Conservation (phyloP, 2,888 invertebrate species). For the Ernsta delagoae region DNA sequence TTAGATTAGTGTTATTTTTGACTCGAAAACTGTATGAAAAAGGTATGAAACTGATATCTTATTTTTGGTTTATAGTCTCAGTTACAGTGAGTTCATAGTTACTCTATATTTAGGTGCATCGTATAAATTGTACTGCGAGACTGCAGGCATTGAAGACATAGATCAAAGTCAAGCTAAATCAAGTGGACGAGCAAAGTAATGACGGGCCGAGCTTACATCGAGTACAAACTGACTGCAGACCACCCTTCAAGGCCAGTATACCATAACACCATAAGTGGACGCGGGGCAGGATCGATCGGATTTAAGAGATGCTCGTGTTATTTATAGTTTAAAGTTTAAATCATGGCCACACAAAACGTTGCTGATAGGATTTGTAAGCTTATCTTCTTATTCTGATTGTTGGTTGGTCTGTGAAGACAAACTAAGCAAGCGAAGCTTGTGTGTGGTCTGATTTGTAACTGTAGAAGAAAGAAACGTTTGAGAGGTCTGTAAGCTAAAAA, state of each 20-base stretch:
- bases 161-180: slow-evolving; percentile 20
- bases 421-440: no score
- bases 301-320: slow-evolving; percentile 3
- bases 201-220: slow-evolving; percentile 6
- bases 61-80: no score
- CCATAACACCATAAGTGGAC: slow-evolving; percentile 11
- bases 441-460: not conserved
- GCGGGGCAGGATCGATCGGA: not conserved
- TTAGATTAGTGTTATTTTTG: no score
- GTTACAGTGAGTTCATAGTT: not conserved
- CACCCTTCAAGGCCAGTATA: not conserved
- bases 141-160: slow-evolving; percentile 6
- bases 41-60: no score
- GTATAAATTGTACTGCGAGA: slow-evolving; percentile 1
- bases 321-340: slow-evolving; percentile 6
- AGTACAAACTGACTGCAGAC: slow-evolving; percentile 9
- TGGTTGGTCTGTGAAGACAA: not conserved
- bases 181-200: slow-evolving; percentile 13
- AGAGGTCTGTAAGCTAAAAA: no score
- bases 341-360: slow-evolving; percentile 5
- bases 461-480: no score
- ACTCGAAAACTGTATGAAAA: no score
- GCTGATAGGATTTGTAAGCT: not conserved
- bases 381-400: not conserved
- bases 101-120: not conserved